Conservation (phyloP, 2,797 vertebrate genomes). For the Pteronotus mesoamericanus region DNA sequence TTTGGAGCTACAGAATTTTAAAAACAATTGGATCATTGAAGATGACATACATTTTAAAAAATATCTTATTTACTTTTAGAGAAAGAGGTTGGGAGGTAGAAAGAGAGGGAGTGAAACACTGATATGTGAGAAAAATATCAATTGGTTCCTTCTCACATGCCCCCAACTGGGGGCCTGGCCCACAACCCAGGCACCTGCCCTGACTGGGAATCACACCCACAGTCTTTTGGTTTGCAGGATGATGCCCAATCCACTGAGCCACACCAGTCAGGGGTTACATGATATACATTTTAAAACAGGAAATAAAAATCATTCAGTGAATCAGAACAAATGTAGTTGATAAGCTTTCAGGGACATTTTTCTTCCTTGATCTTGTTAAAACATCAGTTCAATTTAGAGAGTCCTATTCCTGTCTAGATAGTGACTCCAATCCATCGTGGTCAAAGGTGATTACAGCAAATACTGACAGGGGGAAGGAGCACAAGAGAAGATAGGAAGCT, state of each 20-base stretch:
- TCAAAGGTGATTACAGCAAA: not conserved
- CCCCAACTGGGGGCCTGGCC: not conserved
- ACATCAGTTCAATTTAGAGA: not conserved
- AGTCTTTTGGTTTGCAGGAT: not conserved
- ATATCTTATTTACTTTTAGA: not conserved
- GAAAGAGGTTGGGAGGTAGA: not conserved
- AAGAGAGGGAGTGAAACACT: not conserved
- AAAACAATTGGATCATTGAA: not conserved
- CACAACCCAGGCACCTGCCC: not conserved
- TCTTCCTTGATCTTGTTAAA: not conserved
- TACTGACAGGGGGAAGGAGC: not conserved
- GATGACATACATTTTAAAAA: not conserved
- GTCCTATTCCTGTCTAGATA: not conserved
- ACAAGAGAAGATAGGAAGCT: not conserved
- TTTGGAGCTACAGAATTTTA: not conserved
- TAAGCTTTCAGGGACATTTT: not conserved
- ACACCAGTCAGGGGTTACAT: not conserved
- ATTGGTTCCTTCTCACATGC: not conserved
- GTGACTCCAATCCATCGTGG: not conserved
- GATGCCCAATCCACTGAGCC: not conserved
- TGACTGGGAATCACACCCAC: not conserved
- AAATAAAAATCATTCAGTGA: not conserved
- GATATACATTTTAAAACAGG: not conserved
- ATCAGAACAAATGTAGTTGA: not conserved
- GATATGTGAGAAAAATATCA: not conserved